phyloP scores from a whole-genome alignment of 2,113 vertebrate species.

The Notothenia rossii region DNA sequence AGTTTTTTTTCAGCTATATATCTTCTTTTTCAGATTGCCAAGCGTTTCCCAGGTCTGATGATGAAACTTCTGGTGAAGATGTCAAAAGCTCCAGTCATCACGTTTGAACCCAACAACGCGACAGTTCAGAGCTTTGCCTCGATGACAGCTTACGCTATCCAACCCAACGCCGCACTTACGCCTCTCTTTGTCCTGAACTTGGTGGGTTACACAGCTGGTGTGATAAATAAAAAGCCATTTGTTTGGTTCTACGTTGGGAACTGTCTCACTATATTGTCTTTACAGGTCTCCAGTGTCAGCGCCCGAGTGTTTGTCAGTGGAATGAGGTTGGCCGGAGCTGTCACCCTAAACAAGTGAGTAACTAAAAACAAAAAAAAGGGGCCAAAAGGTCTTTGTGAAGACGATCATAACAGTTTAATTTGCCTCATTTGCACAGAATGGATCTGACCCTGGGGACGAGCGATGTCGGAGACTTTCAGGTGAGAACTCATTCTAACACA shows the following conservation, averaged over 20 bases:
- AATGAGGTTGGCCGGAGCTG: slow-evolving; percentile 69
- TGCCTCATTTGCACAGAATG: slow-evolving; percentile 72
- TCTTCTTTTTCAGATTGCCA: slow-evolving; percentile 68
- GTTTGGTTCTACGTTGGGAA: neutral
- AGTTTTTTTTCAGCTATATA: neutral
- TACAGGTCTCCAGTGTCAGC: slow-evolving; percentile 77
- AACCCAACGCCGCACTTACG: slow-evolving; percentile 73
- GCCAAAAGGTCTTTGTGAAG: slow-evolving; percentile 29
- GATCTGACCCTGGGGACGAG: slow-evolving; percentile 74
- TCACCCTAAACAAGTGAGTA: slow-evolving; percentile 80
- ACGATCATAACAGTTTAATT: slow-evolving; percentile 36
- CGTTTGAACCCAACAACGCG: slow-evolving; percentile 67
- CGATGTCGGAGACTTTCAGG: slow-evolving; percentile 82
- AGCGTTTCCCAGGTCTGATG: slow-evolving; percentile 78
- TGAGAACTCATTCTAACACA: slow-evolving; percentile 43
- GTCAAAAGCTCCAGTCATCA: slow-evolving; percentile 53
- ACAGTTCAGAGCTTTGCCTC: slow-evolving; percentile 62
- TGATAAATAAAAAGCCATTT: neutral
- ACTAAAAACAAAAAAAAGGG: slow-evolving; percentile 14
- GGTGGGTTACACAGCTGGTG: slow-evolving; percentile 62
- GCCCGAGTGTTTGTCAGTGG: slow-evolving; percentile 62
- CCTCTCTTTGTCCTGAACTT: slow-evolving; percentile 82
- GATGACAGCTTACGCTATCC: slow-evolving; percentile 80
- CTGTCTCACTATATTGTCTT: neutral
- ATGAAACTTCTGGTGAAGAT: slow-evolving; percentile 79